Evolutionary conservation across 2,797 vertebrate species (phyloP), one percentile per base, ranked within the genome.

Genomic region (Microcaecilia unicolor): DNA sequence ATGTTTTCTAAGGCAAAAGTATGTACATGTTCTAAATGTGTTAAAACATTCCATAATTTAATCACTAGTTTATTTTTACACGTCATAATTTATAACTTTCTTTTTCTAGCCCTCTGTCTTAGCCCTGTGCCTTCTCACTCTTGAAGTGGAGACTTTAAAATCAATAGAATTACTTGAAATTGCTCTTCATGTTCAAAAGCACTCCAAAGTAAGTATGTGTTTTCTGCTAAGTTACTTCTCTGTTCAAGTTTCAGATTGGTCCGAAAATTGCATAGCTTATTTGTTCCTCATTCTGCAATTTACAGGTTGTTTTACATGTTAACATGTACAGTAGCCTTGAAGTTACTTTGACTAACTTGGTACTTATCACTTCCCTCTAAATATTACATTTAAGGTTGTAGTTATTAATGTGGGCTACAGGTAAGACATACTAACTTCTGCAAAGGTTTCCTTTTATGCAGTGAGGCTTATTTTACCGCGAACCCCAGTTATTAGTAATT

Each of bases 1-100:
- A 70, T 83, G 29, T 98, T 98, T 63, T 98, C 95, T 37, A 97
- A 91, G 88, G 94, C 95, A 31, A 99, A 93, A 90, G 95, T 98
- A 70, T 67, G 85, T 64, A 9, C n/a, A 4, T 32, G 32, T 39
- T 10, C 4, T 4, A 10, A 2, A 4, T 11, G 15, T 15, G 4
- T 35, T 2, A 33, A 4, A 7, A 18, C 4, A 8, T 17, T 7
- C 34, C 13, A 44, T 6, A 11, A 11, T 10, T 20, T 7, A 15
- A 17, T 3, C 2, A 1, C 9, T 19, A 35, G 40, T 18, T 18
- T 15, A 17, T 35, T 43, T 35, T 2, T 7, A 7, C 3, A 11
- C 11, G 43, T 22, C 63, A 26, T 1, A 4, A 6, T 48, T 7
- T 37, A 35, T 51, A 22, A 47, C 15, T 22, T 37, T 54, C n/a